A percentile compares a stretch with the other conserved stretches of the same genome.
Evolutionary conservation across 2,888 invertebrate species (phyloP).

Genomic region (Hoplodrina blanda): DNA sequence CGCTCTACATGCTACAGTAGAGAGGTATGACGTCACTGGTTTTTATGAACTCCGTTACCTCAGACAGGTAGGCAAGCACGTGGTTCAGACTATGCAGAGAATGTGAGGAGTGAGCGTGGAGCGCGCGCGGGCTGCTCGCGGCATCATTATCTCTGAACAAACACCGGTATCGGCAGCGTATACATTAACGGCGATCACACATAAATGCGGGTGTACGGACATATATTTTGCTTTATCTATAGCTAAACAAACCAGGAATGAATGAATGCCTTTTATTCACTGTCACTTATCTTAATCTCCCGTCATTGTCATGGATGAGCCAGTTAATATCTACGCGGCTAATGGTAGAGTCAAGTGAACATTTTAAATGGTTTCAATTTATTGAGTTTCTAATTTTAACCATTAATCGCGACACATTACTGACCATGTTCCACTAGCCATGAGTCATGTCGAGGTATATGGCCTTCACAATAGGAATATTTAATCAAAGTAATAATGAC

Average conservation of each 20-base stretch:
- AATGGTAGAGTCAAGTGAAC: conserved; percentile 18
- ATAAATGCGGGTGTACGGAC: conserved; percentile 72
- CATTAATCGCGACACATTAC: conserved; percentile 21
- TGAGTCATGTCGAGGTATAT: conserved; percentile 56
- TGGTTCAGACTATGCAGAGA: conserved; percentile 71
- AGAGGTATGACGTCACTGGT: conserved; percentile 64
- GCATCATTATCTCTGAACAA: conserved; percentile 83
- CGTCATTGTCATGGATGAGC: conserved; percentile 31
- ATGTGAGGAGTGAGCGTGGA: conserved; percentile 65
- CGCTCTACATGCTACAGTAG: conserved; percentile 63
- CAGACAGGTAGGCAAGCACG: conserved; percentile 68
- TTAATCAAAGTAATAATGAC: conserved; percentile 50
- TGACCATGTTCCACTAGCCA: conserved; percentile 23
- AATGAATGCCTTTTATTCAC: conserved; percentile 50
- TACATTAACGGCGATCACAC: conserved; percentile 75
- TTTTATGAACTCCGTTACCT: conserved; percentile 43
- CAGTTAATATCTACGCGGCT: conserved; percentile 14
- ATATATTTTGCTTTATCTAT: conserved; percentile 71
- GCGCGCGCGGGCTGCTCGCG: conserved; percentile 75
- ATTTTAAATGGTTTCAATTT: conserved; percentile 13
- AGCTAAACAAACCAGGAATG: conserved; percentile 50
- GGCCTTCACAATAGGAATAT: conserved; percentile 57
- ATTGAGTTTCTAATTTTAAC: conserved; percentile 18
- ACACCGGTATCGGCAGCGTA: conserved; percentile 81
- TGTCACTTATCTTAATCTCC: conserved; percentile 44